Percentiles rank a stretch among this genome's conserved stretches.
phyloP scores from a whole-genome alignment of 2,888 invertebrate genomes.

The Erebia aethiops region DNA sequence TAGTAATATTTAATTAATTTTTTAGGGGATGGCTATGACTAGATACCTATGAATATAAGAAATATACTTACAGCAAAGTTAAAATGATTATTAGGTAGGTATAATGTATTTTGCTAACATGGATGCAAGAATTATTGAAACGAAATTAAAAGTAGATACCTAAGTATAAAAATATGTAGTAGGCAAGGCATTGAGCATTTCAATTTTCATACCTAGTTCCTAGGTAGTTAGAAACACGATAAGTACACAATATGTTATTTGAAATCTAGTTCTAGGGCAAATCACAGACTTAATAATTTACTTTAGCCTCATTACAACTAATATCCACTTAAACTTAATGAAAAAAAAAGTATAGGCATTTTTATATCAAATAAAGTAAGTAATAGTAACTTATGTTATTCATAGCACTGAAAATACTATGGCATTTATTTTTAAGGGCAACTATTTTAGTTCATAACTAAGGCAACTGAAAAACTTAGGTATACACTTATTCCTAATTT shows the following conservation, averaged over 20 bases:
- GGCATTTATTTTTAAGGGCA: constrained; percentile 3
- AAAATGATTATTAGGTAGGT: too few species aligned
- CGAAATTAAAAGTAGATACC: too few species aligned
- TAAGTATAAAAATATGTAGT: too few species aligned
- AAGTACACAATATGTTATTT: background rate
- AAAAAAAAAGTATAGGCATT: constrained; percentile 4
- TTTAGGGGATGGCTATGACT: constrained; percentile 27
- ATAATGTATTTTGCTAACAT: too few species aligned
- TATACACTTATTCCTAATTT: constrained; percentile 51
- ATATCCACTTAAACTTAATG: constrained; percentile 11
- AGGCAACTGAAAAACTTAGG: constrained; percentile 8
- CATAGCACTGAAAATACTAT: constrained; percentile 29
- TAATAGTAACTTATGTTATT: constrained; percentile 9
- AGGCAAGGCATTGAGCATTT: background rate
- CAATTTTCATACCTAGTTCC: background rate
- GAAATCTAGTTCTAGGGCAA: constrained; percentile 47
- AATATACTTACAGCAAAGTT: too few species aligned
- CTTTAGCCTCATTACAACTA: constrained; percentile 51
- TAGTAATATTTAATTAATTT: too few species aligned
- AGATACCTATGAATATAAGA: constrained; percentile 14
- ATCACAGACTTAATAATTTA: constrained; percentile 52
- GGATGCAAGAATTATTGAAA: too few species aligned
- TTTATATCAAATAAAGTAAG: background rate
- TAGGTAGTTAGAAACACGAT: background rate
- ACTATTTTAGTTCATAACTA: constrained; percentile 3